A percentile compares a stretch with the other conserved stretches of the same genome.
These are phyloP conservation scores for Altica lythri DNA, from an alignment of 2,888 invertebrate genomes.

Conservation along the genomic window DNA sequence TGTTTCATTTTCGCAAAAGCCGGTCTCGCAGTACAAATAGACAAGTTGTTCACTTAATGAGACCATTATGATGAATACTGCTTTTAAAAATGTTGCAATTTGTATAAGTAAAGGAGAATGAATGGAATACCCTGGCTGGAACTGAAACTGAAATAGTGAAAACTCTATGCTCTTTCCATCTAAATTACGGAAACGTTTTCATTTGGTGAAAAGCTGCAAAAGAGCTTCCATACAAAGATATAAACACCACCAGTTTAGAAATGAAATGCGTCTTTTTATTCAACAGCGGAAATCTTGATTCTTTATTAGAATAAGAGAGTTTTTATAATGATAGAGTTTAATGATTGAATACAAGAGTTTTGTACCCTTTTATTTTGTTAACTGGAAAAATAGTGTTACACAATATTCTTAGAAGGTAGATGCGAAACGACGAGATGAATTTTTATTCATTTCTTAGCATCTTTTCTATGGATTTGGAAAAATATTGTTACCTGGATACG, in stretches of 20 bases:
- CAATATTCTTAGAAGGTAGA: too few relatives aligned
- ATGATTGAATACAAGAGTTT: too few relatives aligned
- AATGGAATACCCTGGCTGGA: slow-evolving; percentile 41
- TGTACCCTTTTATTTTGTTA: too few relatives aligned
- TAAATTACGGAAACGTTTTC: slow-evolving; percentile 50
- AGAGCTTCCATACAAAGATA: slow-evolving; percentile 41
- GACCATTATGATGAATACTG: slow-evolving; percentile 37
- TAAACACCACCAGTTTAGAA: slow-evolving; percentile 43
- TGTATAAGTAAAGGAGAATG: slow-evolving; percentile 50
- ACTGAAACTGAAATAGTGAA: slow-evolving; percentile 32
- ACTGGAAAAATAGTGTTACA: too few relatives aligned
- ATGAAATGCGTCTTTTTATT: slow-evolving; percentile 43
- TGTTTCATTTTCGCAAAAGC: slow-evolving; percentile 1
- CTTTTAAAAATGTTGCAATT: slow-evolving; percentile 48
- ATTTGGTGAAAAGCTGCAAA: slow-evolving; percentile 47
- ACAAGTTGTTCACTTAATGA: slow-evolving; percentile 29
- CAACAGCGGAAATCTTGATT: slow-evolving; percentile 9
- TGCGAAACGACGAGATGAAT: neutral
- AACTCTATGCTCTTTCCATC: slow-evolving; percentile 46
- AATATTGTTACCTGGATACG: slow-evolving; percentile 92
- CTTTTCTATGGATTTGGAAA: slow-evolving; percentile 48
- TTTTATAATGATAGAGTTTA: slow-evolving; percentile 5
- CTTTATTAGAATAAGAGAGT: neutral
- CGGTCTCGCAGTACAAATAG: neutral
- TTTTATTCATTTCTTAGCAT: slow-evolving; percentile 5